phyloP scores from a whole-genome alignment of 2,888 invertebrate genomes.

The Hirtodrosophila trivittata region DNA sequence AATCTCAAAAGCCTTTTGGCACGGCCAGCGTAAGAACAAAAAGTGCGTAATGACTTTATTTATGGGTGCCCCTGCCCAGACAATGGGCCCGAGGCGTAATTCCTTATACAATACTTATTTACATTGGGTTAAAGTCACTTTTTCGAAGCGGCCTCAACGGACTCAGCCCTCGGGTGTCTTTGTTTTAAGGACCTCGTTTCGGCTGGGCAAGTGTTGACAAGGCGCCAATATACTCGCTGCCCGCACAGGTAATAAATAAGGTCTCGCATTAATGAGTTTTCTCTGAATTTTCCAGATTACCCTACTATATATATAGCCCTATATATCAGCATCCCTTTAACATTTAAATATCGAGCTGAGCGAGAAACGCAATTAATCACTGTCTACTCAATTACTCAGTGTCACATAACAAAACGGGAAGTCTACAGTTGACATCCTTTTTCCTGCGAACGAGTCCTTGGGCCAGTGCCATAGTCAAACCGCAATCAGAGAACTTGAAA shows the following conservation, averaged over 20 bases:
- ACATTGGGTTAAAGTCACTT: constrained; percentile 52
- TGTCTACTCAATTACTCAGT: constrained; percentile 65
- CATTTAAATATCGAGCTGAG: constrained; percentile 49
- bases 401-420: constrained; percentile 28
- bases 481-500: constrained; percentile 33
- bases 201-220: constrained; percentile 54
- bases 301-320: background rate
- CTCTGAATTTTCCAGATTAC: constrained; percentile 18
- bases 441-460: constrained; percentile 3
- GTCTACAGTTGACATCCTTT: constrained; percentile 14
- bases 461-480: constrained; percentile 1
- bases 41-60: constrained; percentile 77
- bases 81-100: constrained; percentile 55
- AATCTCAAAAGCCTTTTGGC: constrained; percentile 30
- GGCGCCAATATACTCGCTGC: no score
- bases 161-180: constrained; percentile 19
- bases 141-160: constrained; percentile 1
- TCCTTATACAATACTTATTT: constrained; percentile 61
- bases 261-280: constrained; percentile 63
- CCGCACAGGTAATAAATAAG: constrained; percentile 55
- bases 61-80: constrained; percentile 51
- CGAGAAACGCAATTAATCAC: constrained; percentile 69
- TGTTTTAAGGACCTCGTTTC: constrained; percentile 14
- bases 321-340: no score
- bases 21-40: constrained; percentile 19